Percentiles rank a stretch among this genome's conserved stretches.
Evolutionary conservation across 1,140 invertebrate species (phyloP).

Genomic region (Pissodes strobi): DNA sequence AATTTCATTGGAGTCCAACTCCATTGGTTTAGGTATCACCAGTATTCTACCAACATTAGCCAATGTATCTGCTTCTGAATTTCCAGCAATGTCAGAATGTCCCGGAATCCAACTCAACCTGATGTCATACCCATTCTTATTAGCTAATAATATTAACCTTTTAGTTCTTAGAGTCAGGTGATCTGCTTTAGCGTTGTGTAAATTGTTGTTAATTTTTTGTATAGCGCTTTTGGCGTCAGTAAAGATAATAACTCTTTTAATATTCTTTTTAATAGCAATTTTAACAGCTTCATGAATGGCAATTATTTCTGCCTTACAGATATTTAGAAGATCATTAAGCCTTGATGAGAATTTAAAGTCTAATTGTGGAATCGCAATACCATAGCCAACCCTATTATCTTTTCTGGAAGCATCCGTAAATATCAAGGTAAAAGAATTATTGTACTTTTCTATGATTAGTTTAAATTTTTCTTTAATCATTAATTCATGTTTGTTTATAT

Average conservation of each 20-base stretch:
- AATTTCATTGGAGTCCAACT: too few species aligned
- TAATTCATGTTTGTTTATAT: neutral
- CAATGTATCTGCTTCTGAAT: slow-evolving; percentile 9
- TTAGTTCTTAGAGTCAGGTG: neutral
- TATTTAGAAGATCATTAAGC: neutral
- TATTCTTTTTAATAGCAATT: neutral
- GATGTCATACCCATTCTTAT: slow-evolving; percentile 8
- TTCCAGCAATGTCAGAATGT: slow-evolving; percentile 9
- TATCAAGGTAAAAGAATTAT: neutral
- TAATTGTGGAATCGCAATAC: neutral
- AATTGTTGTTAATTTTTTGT: neutral
- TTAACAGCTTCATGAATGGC: neutral
- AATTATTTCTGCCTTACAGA: neutral
- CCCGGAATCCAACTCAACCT: slow-evolving; percentile 12
- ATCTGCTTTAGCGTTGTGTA: neutral
- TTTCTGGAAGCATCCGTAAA: neutral
- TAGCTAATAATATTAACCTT: neutral
- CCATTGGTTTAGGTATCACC: too few species aligned
- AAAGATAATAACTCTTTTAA: too few species aligned
- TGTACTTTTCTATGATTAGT: neutral
- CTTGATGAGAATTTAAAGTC: neutral
- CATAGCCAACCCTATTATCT: neutral
- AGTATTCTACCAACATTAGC: slow-evolving; percentile 22
- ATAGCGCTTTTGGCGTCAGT: too few species aligned
- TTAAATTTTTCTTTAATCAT: neutral